These are phyloP conservation scores for Lepus timidus DNA, from an alignment of 2,113 vertebrate species.

Conservation along the genomic window DNA sequence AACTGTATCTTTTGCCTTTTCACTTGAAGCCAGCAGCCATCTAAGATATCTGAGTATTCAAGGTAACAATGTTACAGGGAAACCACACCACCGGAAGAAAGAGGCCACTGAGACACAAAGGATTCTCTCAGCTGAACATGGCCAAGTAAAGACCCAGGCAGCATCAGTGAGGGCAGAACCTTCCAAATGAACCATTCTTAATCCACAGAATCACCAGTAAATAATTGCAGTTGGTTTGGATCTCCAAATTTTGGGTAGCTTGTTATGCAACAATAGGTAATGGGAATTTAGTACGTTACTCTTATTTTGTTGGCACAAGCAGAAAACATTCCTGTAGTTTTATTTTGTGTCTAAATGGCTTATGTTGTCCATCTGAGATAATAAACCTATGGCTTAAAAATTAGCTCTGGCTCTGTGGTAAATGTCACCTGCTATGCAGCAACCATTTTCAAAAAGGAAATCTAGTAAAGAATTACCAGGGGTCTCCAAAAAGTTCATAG, in stretches of 20 bases:
- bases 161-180: too few relatives aligned
- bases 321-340: conserved; percentile 2
- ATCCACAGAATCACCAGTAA: background rate
- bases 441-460: conserved; percentile 13
- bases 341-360: background rate
- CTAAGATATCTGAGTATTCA: background rate
- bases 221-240: background rate
- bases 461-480: background rate
- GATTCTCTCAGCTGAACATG: background rate
- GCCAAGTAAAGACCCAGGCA: background rate
- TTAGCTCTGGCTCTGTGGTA: background rate
- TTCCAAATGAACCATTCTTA: background rate
- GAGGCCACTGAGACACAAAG: background rate
- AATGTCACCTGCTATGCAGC: background rate
- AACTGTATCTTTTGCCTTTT: background rate
- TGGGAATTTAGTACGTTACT: background rate
- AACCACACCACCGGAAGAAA: background rate
- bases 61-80: background rate
- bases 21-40: background rate
- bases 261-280: background rate
- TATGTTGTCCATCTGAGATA: background rate
- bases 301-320: conserved; percentile 1
- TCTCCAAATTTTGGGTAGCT: background rate
- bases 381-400: conserved; percentile 2
- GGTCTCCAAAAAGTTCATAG: too few relatives aligned